phyloP scores from a whole-genome alignment of 2,113 vertebrate species.

The Acinonyx jubatus region DNA sequence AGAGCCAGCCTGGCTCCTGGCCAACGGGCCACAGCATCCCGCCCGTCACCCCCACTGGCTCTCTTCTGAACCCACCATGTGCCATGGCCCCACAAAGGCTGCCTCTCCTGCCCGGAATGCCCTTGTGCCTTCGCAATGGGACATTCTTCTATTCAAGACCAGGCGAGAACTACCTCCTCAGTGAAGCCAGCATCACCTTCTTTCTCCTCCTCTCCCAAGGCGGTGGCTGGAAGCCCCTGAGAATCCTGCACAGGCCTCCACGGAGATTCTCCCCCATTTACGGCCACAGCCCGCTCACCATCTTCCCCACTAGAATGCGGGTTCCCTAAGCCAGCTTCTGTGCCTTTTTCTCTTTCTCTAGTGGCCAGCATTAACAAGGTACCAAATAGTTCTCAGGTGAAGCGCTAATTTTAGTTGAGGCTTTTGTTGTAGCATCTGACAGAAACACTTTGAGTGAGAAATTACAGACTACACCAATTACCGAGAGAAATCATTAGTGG shows the following conservation, averaged over 20 bases:
- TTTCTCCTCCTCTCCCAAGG: not conserved
- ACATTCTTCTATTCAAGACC: not conserved
- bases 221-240: not conserved
- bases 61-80: not conserved
- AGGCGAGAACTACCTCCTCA: not conserved
- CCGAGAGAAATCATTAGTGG: not conserved
- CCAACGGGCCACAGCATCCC: rapidly evolving
- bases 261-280: not conserved
- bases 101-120: no score
- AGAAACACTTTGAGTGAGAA: not conserved
- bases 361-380: not conserved
- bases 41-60: rapidly evolving
- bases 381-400: not conserved
- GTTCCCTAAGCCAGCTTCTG: not conserved
- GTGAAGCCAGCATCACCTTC: not conserved
- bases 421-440: not conserved
- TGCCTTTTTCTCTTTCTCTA: not conserved
- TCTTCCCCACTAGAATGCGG: not conserved
- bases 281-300: rapidly evolving
- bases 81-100: rapidly evolving
- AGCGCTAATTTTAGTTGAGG: not conserved
- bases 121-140: not conserved
- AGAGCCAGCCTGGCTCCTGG: not conserved
- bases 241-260: rapidly evolving
- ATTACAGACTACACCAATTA: not conserved